phyloP scores from a whole-genome alignment of 2,113 vertebrate genomes.

The Amia ocellicauda region DNA sequence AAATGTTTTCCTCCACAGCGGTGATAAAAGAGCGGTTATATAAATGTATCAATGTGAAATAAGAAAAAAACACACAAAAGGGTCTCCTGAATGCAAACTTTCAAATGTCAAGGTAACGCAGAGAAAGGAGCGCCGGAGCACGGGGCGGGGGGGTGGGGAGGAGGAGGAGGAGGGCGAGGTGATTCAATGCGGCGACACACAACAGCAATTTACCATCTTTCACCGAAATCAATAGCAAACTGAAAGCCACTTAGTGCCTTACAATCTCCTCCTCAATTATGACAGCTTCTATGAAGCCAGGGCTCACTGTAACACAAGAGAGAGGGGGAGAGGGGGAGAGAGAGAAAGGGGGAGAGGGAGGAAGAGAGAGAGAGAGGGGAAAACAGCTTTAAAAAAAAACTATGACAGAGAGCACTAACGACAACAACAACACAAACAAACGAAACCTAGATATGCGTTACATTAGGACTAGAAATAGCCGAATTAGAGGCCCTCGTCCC shows the following conservation, averaged over 20 bases:
- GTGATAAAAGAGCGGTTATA: conserved; percentile 31
- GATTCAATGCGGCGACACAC: neutral
- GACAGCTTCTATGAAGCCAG: neutral
- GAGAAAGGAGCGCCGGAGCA: conserved; percentile 24
- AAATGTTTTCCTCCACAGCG: too few species aligned
- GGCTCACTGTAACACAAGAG: neutral
- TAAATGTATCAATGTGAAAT: conserved; percentile 16
- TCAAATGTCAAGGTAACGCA: conserved; percentile 43
- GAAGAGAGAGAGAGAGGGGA: neutral
- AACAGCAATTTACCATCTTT: conserved; percentile 4
- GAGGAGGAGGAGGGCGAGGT: neutral
- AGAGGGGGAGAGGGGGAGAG: neutral
- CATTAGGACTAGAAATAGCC: too few species aligned
- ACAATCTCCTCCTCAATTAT: conserved; percentile 1
- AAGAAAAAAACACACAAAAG: conserved; percentile 12
- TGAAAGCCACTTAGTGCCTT: conserved; percentile 6
- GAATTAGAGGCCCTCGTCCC: too few species aligned
- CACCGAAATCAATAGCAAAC: conserved; percentile 3
- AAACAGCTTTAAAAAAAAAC: neutral
- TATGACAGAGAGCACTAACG: neutral
- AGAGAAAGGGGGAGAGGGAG: too few species aligned
- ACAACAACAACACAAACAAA: too few species aligned
- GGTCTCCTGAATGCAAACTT: conserved; percentile 27
- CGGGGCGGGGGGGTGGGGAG: conserved; percentile 4
- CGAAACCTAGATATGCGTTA: too few species aligned